A percentile compares a stretch with the other conserved stretches of the same genome.
These are phyloP conservation scores for Leucoraja ocellata DNA, from an alignment of 2,797 vertebrate genomes.

Conservation along the genomic window DNA sequence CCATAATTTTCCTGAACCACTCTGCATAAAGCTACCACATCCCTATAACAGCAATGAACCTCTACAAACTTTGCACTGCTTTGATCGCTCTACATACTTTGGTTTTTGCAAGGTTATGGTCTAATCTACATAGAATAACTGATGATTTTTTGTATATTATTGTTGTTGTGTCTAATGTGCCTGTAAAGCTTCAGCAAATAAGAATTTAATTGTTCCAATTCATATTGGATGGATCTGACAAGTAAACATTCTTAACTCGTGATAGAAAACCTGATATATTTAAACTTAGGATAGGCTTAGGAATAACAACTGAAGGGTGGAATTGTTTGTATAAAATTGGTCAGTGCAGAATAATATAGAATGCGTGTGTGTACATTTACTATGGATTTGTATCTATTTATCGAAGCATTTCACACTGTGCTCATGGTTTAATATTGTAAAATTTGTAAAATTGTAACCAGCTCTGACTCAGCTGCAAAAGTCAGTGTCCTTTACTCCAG, in stretches of 20 bases:
- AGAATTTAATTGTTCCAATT: too few species aligned
- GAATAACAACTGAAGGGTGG: conserved; percentile 4
- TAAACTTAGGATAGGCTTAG: neutral
- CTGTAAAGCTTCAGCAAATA: too few species aligned
- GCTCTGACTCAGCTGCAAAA: neutral
- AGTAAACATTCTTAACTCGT: too few species aligned
- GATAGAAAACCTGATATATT: neutral
- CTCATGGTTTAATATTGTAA: neutral
- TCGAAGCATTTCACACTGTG: conserved; percentile 3
- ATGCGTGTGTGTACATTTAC: neutral
- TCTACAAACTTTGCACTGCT: too few species aligned
- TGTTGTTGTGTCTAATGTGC: too few species aligned
- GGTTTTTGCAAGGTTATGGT: too few species aligned
- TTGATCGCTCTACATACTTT: too few species aligned
- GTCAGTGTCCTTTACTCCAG: neutral
- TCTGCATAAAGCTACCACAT: too few species aligned
- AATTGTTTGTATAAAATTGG: conserved; percentile 9
- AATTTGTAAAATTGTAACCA: neutral
- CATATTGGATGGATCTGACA: neutral
- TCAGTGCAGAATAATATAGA: neutral
- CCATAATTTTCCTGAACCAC: too few species aligned
- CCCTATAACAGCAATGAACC: too few species aligned
- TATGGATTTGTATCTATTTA: neutral
- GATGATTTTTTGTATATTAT: too few species aligned
- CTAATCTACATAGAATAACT: too few species aligned